A percentile compares a stretch with the other conserved stretches of the same genome.
phyloP scores from a whole-genome alignment of 2,888 invertebrate species.

The Smittia sp. region DNA sequence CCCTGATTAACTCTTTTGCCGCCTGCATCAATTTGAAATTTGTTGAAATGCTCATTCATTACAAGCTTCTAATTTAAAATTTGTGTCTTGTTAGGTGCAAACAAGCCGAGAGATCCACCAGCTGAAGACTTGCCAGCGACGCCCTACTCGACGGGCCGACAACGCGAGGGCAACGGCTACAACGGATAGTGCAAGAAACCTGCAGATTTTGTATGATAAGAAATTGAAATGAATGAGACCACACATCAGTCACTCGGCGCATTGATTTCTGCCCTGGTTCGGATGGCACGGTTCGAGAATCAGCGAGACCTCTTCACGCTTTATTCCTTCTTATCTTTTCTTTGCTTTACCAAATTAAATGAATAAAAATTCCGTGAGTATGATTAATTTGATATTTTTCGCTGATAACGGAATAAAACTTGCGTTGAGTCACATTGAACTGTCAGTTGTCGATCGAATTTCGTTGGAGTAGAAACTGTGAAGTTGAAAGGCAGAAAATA shows the following conservation, averaged over 20 bases:
- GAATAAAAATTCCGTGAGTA: conserved; percentile 4
- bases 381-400: conserved; percentile 29
- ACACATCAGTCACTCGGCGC: not conserved
- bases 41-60: too few species aligned
- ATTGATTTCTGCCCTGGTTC: not conserved
- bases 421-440: conserved; percentile 3
- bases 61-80: too few species aligned
- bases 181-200: not conserved
- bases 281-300: not conserved
- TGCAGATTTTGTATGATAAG: not conserved
- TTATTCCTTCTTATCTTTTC: conserved; percentile 5
- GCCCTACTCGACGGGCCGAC: not conserved
- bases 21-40: too few species aligned
- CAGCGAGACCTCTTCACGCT: not conserved
- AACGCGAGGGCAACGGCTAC: not conserved
- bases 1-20: too few species aligned
- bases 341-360: not conserved
- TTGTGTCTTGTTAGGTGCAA: too few species aligned
- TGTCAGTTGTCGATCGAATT: conserved; percentile 24
- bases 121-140: not conserved
- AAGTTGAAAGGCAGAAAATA: too few species aligned
- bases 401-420: conserved; percentile 31
- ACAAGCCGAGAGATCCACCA: not conserved
- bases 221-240: not conserved
- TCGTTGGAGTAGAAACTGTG: not conserved